phyloP scores from a whole-genome alignment of 2,797 vertebrate genomes.

The Melanotaenia nigrans region DNA sequence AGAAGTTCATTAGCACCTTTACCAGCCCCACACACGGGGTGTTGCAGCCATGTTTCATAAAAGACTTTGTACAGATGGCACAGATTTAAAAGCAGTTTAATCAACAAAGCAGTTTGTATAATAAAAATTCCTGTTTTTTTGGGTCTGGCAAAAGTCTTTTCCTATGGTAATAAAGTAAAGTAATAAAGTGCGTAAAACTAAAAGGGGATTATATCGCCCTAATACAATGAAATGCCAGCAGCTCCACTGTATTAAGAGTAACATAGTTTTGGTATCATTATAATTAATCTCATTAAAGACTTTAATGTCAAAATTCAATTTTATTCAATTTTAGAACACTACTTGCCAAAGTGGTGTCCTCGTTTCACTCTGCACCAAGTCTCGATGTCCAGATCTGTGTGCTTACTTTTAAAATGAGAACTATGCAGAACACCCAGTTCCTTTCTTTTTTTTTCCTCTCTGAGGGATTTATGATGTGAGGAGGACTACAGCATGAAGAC shows the following conservation, averaged over 20 bases:
- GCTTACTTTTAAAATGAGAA: slow-evolving; percentile 33
- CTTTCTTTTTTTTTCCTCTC: slow-evolving; percentile 12
- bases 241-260: background rate
- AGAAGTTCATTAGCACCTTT: background rate
- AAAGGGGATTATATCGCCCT: slow-evolving; percentile 13
- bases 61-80: too few relatives aligned
- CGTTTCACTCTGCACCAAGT: background rate
- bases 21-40: too few relatives aligned
- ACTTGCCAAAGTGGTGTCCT: slow-evolving; percentile 25
- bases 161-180: background rate
- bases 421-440: slow-evolving; percentile 7
- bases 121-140: background rate
- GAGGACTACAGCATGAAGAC: slow-evolving; percentile 32
- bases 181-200: slow-evolving; percentile 5
- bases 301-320: background rate
- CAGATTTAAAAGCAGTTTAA: too few relatives aligned
- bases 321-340: background rate
- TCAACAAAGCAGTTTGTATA: background rate
- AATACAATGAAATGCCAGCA: slow-evolving; percentile 5
- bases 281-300: slow-evolving; percentile 7
- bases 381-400: slow-evolving; percentile 20
- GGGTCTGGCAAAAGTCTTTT: background rate
- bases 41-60: too few relatives aligned
- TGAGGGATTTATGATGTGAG: slow-evolving; percentile 24
- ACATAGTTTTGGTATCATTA: background rate